These are phyloP conservation scores for Liodrosophila aerea DNA, from an alignment of 2,888 invertebrate species.

Conservation along the genomic window DNA sequence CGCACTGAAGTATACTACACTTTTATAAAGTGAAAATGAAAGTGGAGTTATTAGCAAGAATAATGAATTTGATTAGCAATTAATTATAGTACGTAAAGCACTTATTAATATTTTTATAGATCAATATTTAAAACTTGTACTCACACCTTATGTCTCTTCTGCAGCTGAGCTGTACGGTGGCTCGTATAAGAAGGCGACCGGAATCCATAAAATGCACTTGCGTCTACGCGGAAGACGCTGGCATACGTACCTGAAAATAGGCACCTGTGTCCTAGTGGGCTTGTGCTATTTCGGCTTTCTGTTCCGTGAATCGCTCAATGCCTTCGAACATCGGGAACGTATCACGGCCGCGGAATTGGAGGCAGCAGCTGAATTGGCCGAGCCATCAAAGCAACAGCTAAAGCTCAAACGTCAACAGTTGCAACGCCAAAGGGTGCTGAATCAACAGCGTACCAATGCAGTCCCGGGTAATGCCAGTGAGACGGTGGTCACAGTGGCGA, in stretches of 20 bases:
- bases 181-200: conserved; percentile 27
- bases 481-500: conserved; percentile 42
- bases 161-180: too few relatives aligned
- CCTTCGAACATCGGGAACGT: conserved; percentile 79
- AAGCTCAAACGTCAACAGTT: conserved; percentile 62
- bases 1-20: too few relatives aligned
- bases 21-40: too few relatives aligned
- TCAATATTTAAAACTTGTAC: too few relatives aligned
- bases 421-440: conserved; percentile 39
- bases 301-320: conserved; percentile 81
- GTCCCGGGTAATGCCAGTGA: neutral
- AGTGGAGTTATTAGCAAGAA: too few relatives aligned
- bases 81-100: too few relatives aligned
- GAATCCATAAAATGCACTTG: conserved; percentile 70
- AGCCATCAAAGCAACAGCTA: conserved; percentile 68
- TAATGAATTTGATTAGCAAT: too few relatives aligned
- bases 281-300: conserved; percentile 80
- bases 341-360: conserved; percentile 50
- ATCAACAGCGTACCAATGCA: conserved; percentile 24
- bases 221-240: conserved; percentile 78
- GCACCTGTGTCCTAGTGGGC: conserved; percentile 75
- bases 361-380: conserved; percentile 30
- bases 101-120: too few relatives aligned
- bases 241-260: conserved; percentile 79
- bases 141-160: too few relatives aligned